Evolutionary conservation across 2,113 vertebrate species (phyloP), one percentile per base, ranked within the genome.

Genomic region (Brienomyrus brachyistius): DNA sequence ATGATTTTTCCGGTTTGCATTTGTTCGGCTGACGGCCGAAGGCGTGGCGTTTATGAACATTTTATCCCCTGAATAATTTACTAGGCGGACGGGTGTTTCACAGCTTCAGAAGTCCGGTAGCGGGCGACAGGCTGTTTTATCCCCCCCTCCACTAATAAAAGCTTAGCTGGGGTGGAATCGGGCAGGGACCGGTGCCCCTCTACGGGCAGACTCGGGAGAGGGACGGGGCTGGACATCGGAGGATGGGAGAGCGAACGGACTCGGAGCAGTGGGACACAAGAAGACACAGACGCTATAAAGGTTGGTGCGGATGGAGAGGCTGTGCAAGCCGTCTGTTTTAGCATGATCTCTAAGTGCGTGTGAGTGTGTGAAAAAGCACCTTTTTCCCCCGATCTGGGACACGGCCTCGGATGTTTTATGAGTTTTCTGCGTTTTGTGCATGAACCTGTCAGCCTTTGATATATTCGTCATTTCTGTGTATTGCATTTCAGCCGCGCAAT

Each of bases 161-260:
- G 45, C 45, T 70, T 90, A 90, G 31, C 86, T 88, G 21, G 89
- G 51, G 15, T 1, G 47, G 1, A 86, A 84, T 50, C 21, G 45
- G 47, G 17, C 48, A 27, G 10, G 35, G 35, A 13, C 35, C 48
- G 70, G 91, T 51, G 74, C 66, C 86, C 52, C 52, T 40, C 21
- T 62, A 59, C 74, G 56, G 59, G 52, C 50, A 82, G 83, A 54
- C 74, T 45, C 70, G 82, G 62, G 50, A 19, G 86, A 70, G 48
- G 66, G 92, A 82, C 23, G 6, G 52, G 82, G 87, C 86, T 91
- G 91, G 90, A 88, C 92, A 86, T 85, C 90, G 92, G 90, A 92
- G 94, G 95, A 95, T 96, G 96, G 95, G 94, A 94, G 92, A 91
- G 92, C 92, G 92, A 94, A 92, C 91, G 92, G 93, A 94, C 93